These are phyloP conservation scores for Archilochus colubris DNA, from an alignment of 2,113 vertebrate genomes.

Conservation along the genomic window DNA sequence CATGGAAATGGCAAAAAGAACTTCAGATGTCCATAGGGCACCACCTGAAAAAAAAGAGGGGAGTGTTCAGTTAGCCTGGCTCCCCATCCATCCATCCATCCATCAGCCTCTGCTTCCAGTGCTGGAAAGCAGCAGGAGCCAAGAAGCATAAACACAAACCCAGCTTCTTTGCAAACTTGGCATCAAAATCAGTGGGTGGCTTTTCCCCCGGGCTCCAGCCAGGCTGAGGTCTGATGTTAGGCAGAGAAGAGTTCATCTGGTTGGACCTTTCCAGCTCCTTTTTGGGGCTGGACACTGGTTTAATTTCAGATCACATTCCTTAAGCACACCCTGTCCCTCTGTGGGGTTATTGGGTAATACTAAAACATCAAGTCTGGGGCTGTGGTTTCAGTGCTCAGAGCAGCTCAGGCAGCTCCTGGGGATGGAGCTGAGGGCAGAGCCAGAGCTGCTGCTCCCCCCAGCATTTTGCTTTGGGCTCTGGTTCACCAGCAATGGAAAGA, in stretches of 20 bases:
- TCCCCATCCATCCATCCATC: neutral
- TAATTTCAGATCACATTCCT: neutral
- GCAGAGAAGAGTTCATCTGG: neutral
- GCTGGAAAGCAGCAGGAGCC: neutral
- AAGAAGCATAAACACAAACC: neutral
- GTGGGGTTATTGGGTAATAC: neutral
- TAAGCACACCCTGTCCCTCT: neutral
- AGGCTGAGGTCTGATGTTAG: neutral
- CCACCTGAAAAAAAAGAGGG: neutral
- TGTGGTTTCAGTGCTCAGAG: neutral
- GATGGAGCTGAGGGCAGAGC: neutral
- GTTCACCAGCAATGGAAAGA: neutral
- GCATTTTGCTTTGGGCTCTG: neutral
- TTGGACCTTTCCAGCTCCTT: neutral
- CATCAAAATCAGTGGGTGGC: neutral
- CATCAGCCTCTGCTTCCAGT: neutral
- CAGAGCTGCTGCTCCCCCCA: fast-evolving
- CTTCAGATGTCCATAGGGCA: neutral
- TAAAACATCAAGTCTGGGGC: neutral
- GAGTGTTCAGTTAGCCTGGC: neutral
- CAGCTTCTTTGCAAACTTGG: neutral
- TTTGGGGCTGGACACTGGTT: neutral
- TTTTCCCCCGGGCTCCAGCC: neutral
- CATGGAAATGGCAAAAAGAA: neutral
- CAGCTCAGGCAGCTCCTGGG: neutral